A percentile compares a stretch with the other conserved stretches of the same genome.
Evolutionary conservation across 1,140 invertebrate species (phyloP).

Genomic region (Myzus persicae): DNA sequence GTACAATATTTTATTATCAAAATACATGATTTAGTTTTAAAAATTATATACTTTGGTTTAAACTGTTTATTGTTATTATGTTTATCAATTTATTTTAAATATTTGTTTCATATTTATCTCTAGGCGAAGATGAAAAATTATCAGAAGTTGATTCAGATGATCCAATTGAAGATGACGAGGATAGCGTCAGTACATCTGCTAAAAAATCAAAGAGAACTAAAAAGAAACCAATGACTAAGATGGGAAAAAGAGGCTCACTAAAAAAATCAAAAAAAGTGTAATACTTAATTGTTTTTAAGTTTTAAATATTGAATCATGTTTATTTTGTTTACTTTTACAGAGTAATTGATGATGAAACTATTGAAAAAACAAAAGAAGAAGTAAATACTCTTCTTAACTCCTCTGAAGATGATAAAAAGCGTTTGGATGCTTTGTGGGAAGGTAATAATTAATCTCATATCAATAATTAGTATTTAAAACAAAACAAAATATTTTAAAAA

Average conservation of each 20-base stretch:
- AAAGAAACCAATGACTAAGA: neutral
- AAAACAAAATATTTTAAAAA: neutral
- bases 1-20: neutral
- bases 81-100: neutral
- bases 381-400: constrained; percentile 24
- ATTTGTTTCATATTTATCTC: neutral
- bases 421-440: constrained; percentile 61
- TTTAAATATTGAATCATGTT: constrained; percentile 24
- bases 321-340: constrained; percentile 58
- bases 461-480: neutral
- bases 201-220: constrained; percentile 24
- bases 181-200: neutral
- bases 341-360: constrained; percentile 58
- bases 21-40: neutral
- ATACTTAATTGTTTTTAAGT: neutral
- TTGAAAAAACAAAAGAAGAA: constrained; percentile 58
- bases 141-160: constrained; percentile 58
- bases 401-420: constrained; percentile 62
- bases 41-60: neutral
- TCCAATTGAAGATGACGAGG: constrained; percentile 27
- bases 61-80: neutral
- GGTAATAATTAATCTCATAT: constrained; percentile 57
- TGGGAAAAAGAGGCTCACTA: neutral
- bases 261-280: constrained; percentile 58
- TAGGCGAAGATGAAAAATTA: constrained; percentile 46